These are phyloP conservation scores for Lanius collurio DNA, from an alignment of 2,113 vertebrate genomes.

Conservation along the genomic window DNA sequence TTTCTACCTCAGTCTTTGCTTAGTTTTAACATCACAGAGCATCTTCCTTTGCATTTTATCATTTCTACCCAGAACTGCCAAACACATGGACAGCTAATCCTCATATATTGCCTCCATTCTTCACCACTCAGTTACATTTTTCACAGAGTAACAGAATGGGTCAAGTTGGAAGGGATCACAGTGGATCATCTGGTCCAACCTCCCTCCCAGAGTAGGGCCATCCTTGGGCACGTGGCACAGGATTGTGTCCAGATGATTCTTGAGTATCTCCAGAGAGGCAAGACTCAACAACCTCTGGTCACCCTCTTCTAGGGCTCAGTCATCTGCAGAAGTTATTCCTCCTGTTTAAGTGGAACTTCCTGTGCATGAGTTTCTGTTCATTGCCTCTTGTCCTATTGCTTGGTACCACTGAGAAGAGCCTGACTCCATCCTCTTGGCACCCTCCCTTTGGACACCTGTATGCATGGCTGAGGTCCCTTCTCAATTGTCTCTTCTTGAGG, in stretches of 20 bases:
- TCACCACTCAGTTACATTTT: not conserved
- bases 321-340: not conserved
- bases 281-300: not conserved
- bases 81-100: not conserved
- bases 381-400: not conserved
- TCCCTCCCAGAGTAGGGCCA: not conserved
- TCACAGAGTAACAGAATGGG: not conserved
- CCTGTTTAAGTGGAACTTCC: not conserved
- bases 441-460: fast-evolving
- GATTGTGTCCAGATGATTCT: not conserved
- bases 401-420: not conserved
- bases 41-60: not conserved
- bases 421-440: not conserved
- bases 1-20: not conserved
- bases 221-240: fast-evolving
- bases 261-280: not conserved
- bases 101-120: not conserved
- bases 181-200: not conserved
- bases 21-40: not conserved
- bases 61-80: not conserved
- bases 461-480: not conserved
- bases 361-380: not conserved
- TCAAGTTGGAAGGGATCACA: not conserved
- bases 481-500: not conserved
- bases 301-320: not conserved